phyloP scores from a whole-genome alignment of 1,140 invertebrate species.

The Anadara kagoshimensis region DNA sequence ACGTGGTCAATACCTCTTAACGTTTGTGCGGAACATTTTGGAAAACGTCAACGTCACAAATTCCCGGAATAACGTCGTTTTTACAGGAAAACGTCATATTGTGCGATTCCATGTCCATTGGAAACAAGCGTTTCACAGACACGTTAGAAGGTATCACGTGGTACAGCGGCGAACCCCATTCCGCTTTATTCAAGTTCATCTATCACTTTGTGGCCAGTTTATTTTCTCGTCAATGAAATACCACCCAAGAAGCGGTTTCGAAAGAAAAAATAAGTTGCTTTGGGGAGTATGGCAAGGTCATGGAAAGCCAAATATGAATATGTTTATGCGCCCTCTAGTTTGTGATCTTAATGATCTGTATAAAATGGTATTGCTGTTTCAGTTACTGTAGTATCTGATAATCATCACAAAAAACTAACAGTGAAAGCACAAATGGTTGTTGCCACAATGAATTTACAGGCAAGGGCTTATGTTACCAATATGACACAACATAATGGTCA shows the following conservation, averaged over 20 bases:
- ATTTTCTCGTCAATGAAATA: slow-evolving; percentile 32
- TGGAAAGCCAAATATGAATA: slow-evolving; percentile 29
- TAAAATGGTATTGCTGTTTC: neutral
- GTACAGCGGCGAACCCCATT: too few relatives aligned
- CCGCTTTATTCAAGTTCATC: slow-evolving; percentile 18
- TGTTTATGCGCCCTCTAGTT: slow-evolving; percentile 22
- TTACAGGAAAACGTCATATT: too few relatives aligned
- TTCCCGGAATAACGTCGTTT: too few relatives aligned
- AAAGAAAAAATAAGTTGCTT: slow-evolving; percentile 26
- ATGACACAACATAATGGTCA: too few relatives aligned
- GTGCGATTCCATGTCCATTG: too few relatives aligned
- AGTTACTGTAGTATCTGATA: too few relatives aligned
- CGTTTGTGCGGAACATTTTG: too few relatives aligned
- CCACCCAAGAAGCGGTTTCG: slow-evolving; percentile 16
- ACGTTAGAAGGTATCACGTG: too few relatives aligned
- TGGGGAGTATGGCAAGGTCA: slow-evolving; percentile 33
- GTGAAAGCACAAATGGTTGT: slow-evolving; percentile 14
- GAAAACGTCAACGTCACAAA: too few relatives aligned
- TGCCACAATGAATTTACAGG: slow-evolving; percentile 23
- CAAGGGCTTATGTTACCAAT: too few relatives aligned
- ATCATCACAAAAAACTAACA: neutral
- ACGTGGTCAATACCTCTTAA: too few relatives aligned
- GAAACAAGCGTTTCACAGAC: too few relatives aligned
- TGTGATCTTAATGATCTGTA: slow-evolving; percentile 3
- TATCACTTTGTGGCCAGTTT: slow-evolving; percentile 32